Conservation (phyloP, 2,113 vertebrate species). For the Zingel zingel region DNA sequence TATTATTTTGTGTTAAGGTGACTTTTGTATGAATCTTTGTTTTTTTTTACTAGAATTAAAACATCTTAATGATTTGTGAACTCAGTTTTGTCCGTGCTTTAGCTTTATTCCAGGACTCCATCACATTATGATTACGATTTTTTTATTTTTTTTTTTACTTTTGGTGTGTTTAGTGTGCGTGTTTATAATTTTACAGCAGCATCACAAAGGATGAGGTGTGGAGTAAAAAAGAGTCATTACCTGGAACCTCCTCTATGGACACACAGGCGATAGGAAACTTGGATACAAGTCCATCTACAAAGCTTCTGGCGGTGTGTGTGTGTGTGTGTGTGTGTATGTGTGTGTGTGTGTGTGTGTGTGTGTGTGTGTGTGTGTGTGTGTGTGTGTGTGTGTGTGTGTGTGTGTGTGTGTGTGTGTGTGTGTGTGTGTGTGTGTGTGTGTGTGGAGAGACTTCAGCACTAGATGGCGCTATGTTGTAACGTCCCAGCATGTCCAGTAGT, state of each 20-base stretch:
- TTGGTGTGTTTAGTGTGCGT: background rate
- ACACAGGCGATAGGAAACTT: slow-evolving; percentile 20
- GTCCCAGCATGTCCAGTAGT: background rate
- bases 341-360: background rate
- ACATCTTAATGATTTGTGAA: slow-evolving; percentile 61
- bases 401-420: background rate
- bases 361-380: background rate
- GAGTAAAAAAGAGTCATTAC: slow-evolving; percentile 2
- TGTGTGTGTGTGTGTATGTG: background rate
- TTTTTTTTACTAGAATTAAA: slow-evolving; percentile 76
- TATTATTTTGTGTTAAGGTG: slow-evolving; percentile 74
- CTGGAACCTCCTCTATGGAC: slow-evolving; percentile 1
- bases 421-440: background rate
- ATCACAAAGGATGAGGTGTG: background rate
- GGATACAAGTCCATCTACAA: slow-evolving; percentile 5
- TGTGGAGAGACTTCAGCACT: slow-evolving; percentile 12
- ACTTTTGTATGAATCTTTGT: slow-evolving; percentile 68
- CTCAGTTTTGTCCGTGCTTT: slow-evolving; percentile 24
- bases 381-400: background rate
- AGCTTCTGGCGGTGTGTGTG: background rate
- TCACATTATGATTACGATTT: slow-evolving; percentile 4
- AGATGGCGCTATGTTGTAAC: slow-evolving; percentile 60
- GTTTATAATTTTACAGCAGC: slow-evolving; percentile 3
- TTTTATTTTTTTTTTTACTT: background rate
- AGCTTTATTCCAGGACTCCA: slow-evolving; percentile 21